Evolutionary conservation across 2,797 vertebrate species (phyloP).

Genomic region (Clarias fuscus): DNA sequence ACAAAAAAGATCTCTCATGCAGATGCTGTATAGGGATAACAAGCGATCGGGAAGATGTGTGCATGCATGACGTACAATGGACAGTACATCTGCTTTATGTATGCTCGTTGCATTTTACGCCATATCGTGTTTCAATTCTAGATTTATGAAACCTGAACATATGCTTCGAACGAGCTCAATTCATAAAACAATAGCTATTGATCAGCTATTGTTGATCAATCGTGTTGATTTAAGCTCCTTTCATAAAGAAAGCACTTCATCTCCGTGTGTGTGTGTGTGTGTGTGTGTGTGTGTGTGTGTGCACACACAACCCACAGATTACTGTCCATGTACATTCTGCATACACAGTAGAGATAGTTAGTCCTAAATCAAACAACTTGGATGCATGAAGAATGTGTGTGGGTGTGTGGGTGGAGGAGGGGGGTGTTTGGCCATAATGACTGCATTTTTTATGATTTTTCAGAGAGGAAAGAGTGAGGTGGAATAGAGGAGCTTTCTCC

Average conservation of each 20-base stretch:
- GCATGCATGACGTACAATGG: conserved; percentile 22
- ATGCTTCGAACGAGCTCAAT: not conserved
- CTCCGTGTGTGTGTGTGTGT: not conserved
- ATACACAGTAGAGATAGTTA: conserved; percentile 11
- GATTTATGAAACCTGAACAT: not conserved
- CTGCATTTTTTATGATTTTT: conserved; percentile 36
- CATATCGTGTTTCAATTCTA: not conserved
- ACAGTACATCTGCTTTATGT: conserved; percentile 34
- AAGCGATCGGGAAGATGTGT: conserved; percentile 15
- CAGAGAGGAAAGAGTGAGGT: conserved; percentile 24
- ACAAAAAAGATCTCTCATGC: conserved; percentile 44
- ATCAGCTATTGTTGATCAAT: too few relatives aligned
- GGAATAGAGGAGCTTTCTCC: conserved; percentile 18
- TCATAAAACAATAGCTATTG: conserved; percentile 2
- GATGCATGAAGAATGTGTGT: conserved; percentile 8
- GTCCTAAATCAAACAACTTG: conserved; percentile 3
- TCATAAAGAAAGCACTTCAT: conserved; percentile 25
- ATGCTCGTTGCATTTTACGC: not conserved
- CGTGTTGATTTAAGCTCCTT: conserved; percentile 21
- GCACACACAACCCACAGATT: conserved; percentile 15
- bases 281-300: not conserved
- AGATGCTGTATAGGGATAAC: conserved; percentile 21
- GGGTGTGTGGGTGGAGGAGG: too few relatives aligned
- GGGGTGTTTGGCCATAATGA: conserved; percentile 15
- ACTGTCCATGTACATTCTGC: conserved; percentile 37